Conservation (phyloP, 2,888 invertebrate species). For the Ochropacha duplaris region DNA sequence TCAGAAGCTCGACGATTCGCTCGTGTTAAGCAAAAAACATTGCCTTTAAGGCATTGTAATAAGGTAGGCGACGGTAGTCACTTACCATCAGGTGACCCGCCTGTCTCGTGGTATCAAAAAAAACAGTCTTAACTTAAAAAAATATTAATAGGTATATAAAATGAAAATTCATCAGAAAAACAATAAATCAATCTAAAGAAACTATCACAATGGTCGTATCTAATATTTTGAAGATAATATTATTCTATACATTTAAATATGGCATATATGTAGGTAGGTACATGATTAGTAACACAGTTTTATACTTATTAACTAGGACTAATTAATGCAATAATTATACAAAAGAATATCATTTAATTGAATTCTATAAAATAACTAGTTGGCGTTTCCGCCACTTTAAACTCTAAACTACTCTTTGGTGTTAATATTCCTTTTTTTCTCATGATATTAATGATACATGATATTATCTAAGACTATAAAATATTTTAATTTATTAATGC, state of each 20-base stretch:
- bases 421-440: constrained; percentile 47
- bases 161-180: background rate
- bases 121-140: too few relatives aligned
- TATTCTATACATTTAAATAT: constrained; percentile 1
- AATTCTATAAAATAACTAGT: constrained; percentile 11
- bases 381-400: constrained; percentile 20
- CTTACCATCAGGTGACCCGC: too few relatives aligned
- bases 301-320: constrained; percentile 19
- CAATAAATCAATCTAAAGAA: too few relatives aligned
- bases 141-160: background rate
- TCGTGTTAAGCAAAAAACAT: too few relatives aligned
- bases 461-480: constrained; percentile 24
- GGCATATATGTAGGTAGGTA: constrained; percentile 10
- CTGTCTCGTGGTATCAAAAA: too few relatives aligned
- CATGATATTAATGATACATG: constrained; percentile 15
- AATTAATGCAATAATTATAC: background rate
- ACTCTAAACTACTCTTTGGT: constrained; percentile 49
- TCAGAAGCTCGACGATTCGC: too few relatives aligned
- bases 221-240: background rate
- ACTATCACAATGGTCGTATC: too few relatives aligned
- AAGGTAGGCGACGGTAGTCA: too few relatives aligned
- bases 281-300: constrained; percentile 36
- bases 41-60: too few relatives aligned
- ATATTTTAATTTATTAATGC: constrained; percentile 1
- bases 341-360: constrained; percentile 1